Base-by-base conservation (phyloP, 2,888 invertebrate genomes). In the Drosophila monieri region DNA sequence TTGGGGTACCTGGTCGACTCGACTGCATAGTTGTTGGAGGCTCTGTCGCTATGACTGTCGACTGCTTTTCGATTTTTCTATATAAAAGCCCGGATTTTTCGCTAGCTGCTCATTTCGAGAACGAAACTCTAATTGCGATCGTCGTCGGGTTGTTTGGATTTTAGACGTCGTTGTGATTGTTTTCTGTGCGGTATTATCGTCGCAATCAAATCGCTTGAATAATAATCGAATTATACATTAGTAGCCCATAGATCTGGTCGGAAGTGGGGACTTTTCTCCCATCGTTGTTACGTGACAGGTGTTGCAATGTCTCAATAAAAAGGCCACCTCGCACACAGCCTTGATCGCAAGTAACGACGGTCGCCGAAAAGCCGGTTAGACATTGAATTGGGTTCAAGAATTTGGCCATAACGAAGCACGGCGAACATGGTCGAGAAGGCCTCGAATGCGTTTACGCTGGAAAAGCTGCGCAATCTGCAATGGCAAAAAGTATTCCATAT, bases 401-500 rank as follows among this genome's bases (percentile, higher is more conserved):
- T 30, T 55, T 48, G 23, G 30, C 39, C 61, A 32, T 30, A 41
- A 10, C 37, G 9, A 21, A 32, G 21, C 21, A 6, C 27, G 39
- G 15, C 6, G 56, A 73, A 77, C 71, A 89, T 90, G 89, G 86
- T 89, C 2, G 78, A 88, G 62, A 86, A 79, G 55, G 65, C 68
- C 41, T 57, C 77, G 6, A 60, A 59, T 15, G 57, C 56, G 44
- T 73, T 77, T 32, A 74, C 77, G n/a, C 43, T 88, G 14, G 73
- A 76, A 35, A 74, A 74, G n/a, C 57, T 90, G 0, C 78, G 76
- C 37, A 74, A 69, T 30, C 35, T 88, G 32, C 78, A 87, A 76
- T 90, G 89, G 88, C 62, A 64, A 3, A 80, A 78, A 21, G 77
- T 89, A 12, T 89, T 89, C 46, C 69, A 88, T 54, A 88, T 89